Evolutionary conservation across 1,140 invertebrate genomes (phyloP), one percentile per base, ranked within the genome.

Genomic region (Leptoteleia sp.): DNA sequence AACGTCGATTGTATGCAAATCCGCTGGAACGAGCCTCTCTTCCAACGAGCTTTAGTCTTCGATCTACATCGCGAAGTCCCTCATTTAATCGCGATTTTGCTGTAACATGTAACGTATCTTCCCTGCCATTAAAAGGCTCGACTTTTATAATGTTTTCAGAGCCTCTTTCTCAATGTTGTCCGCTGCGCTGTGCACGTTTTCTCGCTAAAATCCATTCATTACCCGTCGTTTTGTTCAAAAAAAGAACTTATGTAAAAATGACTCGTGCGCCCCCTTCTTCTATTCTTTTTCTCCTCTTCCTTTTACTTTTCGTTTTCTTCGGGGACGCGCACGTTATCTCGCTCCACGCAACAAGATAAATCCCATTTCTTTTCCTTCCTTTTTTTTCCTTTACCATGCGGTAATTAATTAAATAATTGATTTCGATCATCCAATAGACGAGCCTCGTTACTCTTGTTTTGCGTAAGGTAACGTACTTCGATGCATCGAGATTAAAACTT

Each of bases 1-100:
- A 81, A 81, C 68, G 77, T 80, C 84, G 83, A 85, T 85, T 85
- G 82, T 85, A 85, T 85, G 84, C 82, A 83, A 85, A 85, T 85
- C 61, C 67, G 45, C 47, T 62, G 33, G 79, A 57, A 65, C 70
- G 65, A 79, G 62, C 50, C 71, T 73, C 62, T 77, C 64, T 3
- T 72, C 29, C 80, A 71, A 55, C 75, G 64, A 76, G 67, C 72
- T 76, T 76, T 54, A 43, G 55, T 77, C 62, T 79, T 83, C 83
- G 80, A 82, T 83, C 81, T 78, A 79, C 70, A 81, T 77, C 73
- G 68, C 47, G 62, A 25, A 77, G 57, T 73, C 62, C 45, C 64
- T 65, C 68, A 70, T 81, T 81, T 81, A 81, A 75, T 81, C 79
- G 50, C 79, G 70, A 81, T 81, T 68, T 70, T 68, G 75, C 64